Evolutionary conservation across 2,797 vertebrate genomes (phyloP).

Genomic region (Danio choprae): DNA sequence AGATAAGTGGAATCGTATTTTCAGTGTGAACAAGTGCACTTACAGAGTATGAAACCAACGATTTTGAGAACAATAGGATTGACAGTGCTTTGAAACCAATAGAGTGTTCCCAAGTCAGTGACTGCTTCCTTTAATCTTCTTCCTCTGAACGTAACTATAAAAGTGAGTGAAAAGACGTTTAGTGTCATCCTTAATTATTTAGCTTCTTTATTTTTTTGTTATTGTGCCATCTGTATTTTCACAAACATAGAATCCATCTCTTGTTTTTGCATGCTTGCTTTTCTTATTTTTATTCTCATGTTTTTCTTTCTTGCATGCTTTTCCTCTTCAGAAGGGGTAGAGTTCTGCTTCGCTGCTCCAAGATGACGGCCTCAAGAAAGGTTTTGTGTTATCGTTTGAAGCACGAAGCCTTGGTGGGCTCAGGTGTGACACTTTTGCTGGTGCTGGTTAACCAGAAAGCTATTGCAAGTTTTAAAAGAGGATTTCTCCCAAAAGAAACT

Average conservation of each 20-base stretch:
- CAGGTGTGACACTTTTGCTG: neutral
- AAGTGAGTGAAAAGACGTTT: no score
- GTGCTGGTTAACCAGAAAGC: neutral
- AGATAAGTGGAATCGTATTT: slow-evolving; percentile 11
- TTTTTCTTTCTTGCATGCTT: slow-evolving; percentile 39
- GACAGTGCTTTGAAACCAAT: slow-evolving; percentile 25
- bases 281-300: neutral
- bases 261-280: slow-evolving; percentile 20
- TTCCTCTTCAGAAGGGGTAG: slow-evolving; percentile 55
- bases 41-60: slow-evolving; percentile 9
- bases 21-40: slow-evolving; percentile 14
- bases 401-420: slow-evolving; percentile 17
- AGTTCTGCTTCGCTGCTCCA: slow-evolving; percentile 45
- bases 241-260: neutral
- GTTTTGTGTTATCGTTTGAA: slow-evolving; percentile 29
- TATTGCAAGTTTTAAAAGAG: neutral
- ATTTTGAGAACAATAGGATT: neutral
- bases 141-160: neutral
- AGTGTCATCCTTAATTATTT: neutral
- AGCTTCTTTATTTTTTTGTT: neutral
- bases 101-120: neutral
- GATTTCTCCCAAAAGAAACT: neutral
- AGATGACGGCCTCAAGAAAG: slow-evolving; percentile 51
- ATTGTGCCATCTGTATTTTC: neutral
- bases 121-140: slow-evolving; percentile 34